Base-by-base conservation (phyloP, 2,888 invertebrate genomes). In the Gastrophysa polygoni region DNA sequence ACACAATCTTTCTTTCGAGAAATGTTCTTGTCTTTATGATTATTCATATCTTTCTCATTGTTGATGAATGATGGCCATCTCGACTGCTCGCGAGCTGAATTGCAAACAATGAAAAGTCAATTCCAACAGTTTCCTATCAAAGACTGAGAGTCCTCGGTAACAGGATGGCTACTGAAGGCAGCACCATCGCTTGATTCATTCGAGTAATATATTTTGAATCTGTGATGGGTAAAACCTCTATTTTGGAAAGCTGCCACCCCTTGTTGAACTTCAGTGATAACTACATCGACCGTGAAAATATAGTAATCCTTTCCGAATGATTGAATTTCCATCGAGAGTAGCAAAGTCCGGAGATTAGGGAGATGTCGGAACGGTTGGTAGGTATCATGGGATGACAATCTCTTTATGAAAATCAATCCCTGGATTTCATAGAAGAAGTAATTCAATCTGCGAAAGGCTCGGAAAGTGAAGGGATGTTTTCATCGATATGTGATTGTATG, bases 241-340 rank as follows among this genome's bases (percentile, higher is more conserved):
- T 73, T 71, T 67, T 71, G 10, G 2, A 69, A 71, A 73, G 71
- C 73, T 73, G 72, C 68, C 71, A 71, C 71, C 68, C 71, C 73
- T 70, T 71, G 67, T 68, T 67, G 66, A 64, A 67, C 54, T 61
- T 47, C 57, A 52, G 46, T 60, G 51, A 48, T 49, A 66, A 68
- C 67, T 73, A 69, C 68, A 71, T 73, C 71, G 71, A 74, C 70
- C 75, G 73, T 75, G 72, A 74, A 75, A 75, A 74, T 72, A 69
- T 68, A 68, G 72, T 75, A 74, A 75, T 74, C 75, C 72, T 69
- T 68, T 72, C 73, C 70, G 69, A 72, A 73, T 74, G 75, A 75
- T 75, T 74, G 74, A 74, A 75, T 74, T 74, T 73, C 72, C 70
- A 72, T 73, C 68, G 69, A 63, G 59, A 68, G 64, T 68, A 69